Percentiles rank a stretch among this genome's conserved stretches.
These are phyloP conservation scores for Clamator glandarius DNA, from an alignment of 2,797 vertebrate genomes.

Conservation along the genomic window DNA sequence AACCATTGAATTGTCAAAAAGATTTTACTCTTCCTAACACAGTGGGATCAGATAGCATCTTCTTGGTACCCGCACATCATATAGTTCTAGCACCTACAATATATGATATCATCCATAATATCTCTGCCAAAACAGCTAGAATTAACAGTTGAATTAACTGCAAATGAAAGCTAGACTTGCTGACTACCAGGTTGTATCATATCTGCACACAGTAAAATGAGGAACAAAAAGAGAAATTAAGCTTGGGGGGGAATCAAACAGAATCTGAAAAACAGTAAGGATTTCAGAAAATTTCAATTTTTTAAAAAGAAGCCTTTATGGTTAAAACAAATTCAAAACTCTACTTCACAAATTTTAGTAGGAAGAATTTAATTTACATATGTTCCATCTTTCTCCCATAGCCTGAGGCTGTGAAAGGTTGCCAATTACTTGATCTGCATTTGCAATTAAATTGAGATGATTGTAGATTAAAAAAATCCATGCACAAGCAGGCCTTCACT, in stretches of 20 bases:
- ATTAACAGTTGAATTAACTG: slow-evolving; percentile 19
- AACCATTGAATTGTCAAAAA: slow-evolving; percentile 75
- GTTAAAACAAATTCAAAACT: not conserved
- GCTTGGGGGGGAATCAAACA: too few relatives aligned
- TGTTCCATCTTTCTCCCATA: not conserved
- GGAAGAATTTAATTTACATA: not conserved
- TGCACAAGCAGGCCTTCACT: not conserved
- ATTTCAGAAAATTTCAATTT: not conserved
- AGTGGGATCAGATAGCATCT: slow-evolving; percentile 29
- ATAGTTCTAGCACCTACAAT: not conserved
- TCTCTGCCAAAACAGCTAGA: not conserved
- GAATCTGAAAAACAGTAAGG: not conserved
- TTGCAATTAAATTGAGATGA: slow-evolving; percentile 27
- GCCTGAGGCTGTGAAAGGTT: not conserved
- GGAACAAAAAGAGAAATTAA: not conserved
- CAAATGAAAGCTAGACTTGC: slow-evolving; percentile 17
- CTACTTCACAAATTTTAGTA: not conserved
- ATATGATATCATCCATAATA: not conserved
- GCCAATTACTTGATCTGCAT: slow-evolving; percentile 3
- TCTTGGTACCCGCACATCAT: slow-evolving; percentile 20
- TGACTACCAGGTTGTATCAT: not conserved
- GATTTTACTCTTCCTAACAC: slow-evolving; percentile 76
- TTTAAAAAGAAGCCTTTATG: not conserved
- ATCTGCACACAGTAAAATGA: not conserved
- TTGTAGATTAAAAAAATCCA: not conserved